phyloP scores from a whole-genome alignment of 2,888 invertebrate genomes.

The Limnephilus marmoratus region DNA sequence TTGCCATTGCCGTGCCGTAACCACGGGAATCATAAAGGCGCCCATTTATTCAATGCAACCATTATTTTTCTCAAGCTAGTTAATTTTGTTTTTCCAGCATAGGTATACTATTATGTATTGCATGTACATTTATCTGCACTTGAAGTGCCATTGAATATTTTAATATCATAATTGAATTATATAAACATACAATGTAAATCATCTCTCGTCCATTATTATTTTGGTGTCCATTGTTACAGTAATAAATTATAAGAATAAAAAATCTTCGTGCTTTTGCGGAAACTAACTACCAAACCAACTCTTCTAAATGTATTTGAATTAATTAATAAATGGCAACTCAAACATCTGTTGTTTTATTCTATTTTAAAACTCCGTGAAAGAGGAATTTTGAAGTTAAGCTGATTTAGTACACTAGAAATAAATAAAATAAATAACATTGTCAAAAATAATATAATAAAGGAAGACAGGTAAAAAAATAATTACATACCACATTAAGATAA shows the following conservation, averaged over 20 bases:
- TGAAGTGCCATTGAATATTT: neutral
- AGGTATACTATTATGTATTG: neutral
- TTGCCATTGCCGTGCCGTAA: too few species aligned
- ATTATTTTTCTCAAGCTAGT: neutral
- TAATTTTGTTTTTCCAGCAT: neutral
- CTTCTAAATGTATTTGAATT: slow-evolving; percentile 34
- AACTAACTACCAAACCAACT: slow-evolving; percentile 13
- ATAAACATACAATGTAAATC: neutral
- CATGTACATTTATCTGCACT: neutral
- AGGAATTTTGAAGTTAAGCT: neutral
- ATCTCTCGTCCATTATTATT: slow-evolving; percentile 37
- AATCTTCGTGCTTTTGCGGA: neutral
- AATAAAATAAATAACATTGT: neutral
- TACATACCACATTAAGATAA: neutral
- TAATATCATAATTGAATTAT: neutral
- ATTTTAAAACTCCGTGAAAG: neutral
- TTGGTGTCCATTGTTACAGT: neutral
- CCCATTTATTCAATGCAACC: neutral
- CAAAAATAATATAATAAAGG: neutral
- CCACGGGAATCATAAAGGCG: too few species aligned
- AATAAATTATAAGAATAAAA: neutral
- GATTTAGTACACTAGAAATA: neutral
- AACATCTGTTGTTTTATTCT: slow-evolving; percentile 9
- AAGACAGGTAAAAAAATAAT: neutral
- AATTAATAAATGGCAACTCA: slow-evolving; percentile 33